A percentile compares a stretch with the other conserved stretches of the same genome.
Conservation (phyloP, 2,888 invertebrate species). For the Xestia c-nigrum region DNA sequence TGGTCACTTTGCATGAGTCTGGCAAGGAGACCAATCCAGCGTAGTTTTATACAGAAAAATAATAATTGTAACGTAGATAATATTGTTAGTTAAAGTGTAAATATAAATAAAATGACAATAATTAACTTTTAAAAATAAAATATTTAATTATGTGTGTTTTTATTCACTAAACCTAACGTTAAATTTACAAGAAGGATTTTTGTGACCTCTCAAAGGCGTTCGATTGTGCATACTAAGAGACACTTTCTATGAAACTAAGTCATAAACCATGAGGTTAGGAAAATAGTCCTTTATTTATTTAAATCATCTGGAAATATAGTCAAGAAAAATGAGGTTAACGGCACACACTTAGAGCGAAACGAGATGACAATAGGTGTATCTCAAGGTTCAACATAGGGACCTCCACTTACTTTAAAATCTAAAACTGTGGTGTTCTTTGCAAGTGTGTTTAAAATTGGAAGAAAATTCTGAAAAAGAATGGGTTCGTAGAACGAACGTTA, state of each 20-base stretch:
- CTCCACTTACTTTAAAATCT: background rate
- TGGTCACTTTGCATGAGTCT: background rate
- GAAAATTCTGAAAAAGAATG: too few species aligned
- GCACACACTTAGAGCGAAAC: background rate
- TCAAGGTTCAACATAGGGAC: background rate
- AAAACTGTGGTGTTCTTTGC: background rate
- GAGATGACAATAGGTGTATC: background rate
- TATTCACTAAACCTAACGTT: background rate
- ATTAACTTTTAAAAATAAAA: background rate
- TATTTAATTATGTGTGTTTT: background rate
- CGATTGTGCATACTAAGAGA: too few species aligned
- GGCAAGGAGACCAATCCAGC: background rate
- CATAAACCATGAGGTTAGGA: background rate
- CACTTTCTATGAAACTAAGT: too few species aligned
- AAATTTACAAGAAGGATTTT: background rate
- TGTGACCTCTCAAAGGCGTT: background rate
- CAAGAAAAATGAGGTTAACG: background rate
- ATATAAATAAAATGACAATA: background rate
- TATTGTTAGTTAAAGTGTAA: background rate
- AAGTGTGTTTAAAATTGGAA: background rate
- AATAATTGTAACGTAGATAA: background rate
- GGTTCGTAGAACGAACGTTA: too few species aligned
- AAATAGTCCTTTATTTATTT: background rate
- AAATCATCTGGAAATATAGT: background rate
- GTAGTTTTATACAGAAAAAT: constrained; percentile 3